Evolutionary conservation across 2,113 vertebrate genomes (phyloP).

Genomic region (Pangasianodon hypophthalmus): DNA sequence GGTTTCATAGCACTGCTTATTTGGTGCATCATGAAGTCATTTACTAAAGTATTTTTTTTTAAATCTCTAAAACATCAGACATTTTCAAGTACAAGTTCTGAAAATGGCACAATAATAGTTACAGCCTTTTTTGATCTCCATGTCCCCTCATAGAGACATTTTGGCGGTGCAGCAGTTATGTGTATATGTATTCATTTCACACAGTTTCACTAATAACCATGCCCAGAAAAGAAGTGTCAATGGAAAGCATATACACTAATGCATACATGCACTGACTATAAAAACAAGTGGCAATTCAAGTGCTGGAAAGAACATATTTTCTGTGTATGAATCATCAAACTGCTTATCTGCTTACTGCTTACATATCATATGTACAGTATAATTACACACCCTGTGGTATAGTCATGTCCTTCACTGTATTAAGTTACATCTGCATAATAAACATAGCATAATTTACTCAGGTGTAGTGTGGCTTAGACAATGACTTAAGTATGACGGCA

Average conservation of each 20-base stretch:
- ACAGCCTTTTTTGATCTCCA: background rate
- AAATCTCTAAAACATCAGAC: background rate
- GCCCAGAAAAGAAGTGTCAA: background rate
- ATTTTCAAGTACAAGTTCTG: background rate
- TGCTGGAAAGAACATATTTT: background rate
- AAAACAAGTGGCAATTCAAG: background rate
- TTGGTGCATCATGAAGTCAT: background rate
- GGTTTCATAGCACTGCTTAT: constrained; percentile 12
- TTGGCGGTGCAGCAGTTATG: background rate
- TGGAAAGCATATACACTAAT: background rate
- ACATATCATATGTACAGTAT: background rate
- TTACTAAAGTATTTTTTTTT: background rate
- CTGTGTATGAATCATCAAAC: background rate
- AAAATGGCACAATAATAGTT: background rate
- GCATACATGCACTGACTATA: background rate
- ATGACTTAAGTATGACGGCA: background rate
- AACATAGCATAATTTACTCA: background rate
- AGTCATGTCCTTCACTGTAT: background rate
- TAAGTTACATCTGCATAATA: background rate
- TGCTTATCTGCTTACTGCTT: background rate
- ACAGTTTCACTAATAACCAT: background rate
- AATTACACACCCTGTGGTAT: background rate
- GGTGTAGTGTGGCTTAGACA: background rate
- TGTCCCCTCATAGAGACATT: background rate
- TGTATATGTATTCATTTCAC: background rate